These are phyloP conservation scores for Clusia tigrina DNA, from an alignment of 2,888 invertebrate genomes.

Conservation along the genomic window DNA sequence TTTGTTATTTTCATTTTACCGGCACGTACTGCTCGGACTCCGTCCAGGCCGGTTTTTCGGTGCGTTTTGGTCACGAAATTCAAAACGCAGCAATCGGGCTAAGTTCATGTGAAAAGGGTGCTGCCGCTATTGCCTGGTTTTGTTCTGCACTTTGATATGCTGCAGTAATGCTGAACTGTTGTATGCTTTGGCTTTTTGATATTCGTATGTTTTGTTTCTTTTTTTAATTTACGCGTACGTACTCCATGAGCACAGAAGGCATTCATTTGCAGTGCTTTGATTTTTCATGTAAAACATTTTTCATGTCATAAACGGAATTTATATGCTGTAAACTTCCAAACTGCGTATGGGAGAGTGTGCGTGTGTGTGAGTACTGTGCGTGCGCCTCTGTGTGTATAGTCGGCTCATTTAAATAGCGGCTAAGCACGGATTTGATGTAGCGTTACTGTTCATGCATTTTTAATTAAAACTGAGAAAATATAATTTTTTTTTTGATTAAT, in stretches of 20 bases:
- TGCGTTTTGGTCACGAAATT: constrained; percentile 2
- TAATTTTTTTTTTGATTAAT: constrained; percentile 6
- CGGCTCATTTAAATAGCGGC: not conserved
- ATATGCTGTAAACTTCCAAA: constrained; percentile 36
- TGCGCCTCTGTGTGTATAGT: not conserved
- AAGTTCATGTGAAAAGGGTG: not conserved
- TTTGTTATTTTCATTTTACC: no score
- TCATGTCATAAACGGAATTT: constrained; percentile 37
- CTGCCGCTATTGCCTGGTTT: no score
- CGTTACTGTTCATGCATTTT: constrained; percentile 10
- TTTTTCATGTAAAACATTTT: constrained; percentile 27
- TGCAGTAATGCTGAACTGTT: not conserved
- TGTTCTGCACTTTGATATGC: not conserved
- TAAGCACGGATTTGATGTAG: not conserved
- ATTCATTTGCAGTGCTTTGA: constrained; percentile 17
- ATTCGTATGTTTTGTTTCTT: no score
- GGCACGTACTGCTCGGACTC: not conserved
- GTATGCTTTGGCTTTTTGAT: not conserved
- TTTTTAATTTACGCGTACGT: no score
- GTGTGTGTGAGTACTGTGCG: not conserved
- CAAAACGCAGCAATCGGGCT: not conserved
- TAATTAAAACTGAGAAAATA: constrained; percentile 13
- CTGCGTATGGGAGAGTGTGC: not conserved
- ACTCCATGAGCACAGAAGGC: not conserved
- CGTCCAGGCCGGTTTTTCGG: not conserved